Base-by-base conservation (phyloP, 2,113 vertebrate species). In the Carollia perspicillata region DNA sequence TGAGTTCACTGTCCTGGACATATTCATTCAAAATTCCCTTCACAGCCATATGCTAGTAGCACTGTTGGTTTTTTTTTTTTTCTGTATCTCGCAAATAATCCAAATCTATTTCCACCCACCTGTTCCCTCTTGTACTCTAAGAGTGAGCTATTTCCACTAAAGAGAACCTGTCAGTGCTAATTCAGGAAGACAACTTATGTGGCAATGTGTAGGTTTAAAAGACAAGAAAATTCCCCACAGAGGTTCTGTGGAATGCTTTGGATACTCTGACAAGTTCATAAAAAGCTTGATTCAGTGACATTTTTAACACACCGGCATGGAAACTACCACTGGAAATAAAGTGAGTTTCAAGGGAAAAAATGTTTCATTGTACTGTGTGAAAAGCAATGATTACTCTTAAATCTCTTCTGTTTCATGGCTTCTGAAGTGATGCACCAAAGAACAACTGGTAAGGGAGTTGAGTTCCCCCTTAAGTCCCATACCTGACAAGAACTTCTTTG, bases 81-180 rank as follows among this genome's bases (percentile, higher is more conserved):
- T 94, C 55, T 6, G 0, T 84, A 58, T 88, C 79, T 96, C 92
- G 60, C 60, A 89, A 96, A 95, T 95, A 79, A 97, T 95, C 92
- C 40, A 95, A 97, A 93, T 92, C 86, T 91, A 80, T 92, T 96
- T 94, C 95, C 74, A 96, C 93, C 90, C 84, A 97, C 93, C 30
- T 69, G 79, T 65, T 96, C 84, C 53, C 72, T 96, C 79, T 74
- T 96, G 84, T 92, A 93, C 69, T 92, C 65, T 44, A 42, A 89
- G 80, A 95, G 80, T 91, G 63, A 89, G 35, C 87, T 93, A 95
- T 94, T 95, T 94, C 86, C 69, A 88, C 51, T 94, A 87, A 92
- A 96, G 80, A 96, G 87, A 96, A 97, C 47, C 74, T 97, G 95
- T 96, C 94, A 95, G 22, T 89, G 89, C 55, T 95, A 97, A 96